These are phyloP conservation scores for Caenorhabditis uteleia DNA, from an alignment of 2,888 invertebrate genomes.

Conservation along the genomic window DNA sequence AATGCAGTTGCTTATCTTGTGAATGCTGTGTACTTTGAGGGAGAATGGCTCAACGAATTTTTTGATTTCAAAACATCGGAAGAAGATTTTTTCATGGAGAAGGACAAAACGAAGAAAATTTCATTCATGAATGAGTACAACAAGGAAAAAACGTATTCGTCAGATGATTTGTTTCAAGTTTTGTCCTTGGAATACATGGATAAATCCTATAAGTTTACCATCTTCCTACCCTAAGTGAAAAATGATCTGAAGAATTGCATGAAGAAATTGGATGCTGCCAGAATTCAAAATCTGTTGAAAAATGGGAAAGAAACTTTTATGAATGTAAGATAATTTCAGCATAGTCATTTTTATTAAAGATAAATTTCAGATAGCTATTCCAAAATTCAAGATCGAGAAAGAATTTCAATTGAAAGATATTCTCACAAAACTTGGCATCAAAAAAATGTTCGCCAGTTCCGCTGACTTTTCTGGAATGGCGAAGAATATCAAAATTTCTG, in stretches of 20 bases:
- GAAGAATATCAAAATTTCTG: constrained; percentile 46
- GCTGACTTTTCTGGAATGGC: constrained; percentile 54
- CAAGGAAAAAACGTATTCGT: constrained; percentile 7
- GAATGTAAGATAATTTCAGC: neutral
- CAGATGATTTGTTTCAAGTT: constrained; percentile 43
- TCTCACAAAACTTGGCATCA: constrained; percentile 49
- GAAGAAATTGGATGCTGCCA: constrained; percentile 9
- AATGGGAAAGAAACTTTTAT: neutral
- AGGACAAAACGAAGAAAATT: constrained; percentile 8
- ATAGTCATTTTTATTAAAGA: neutral
- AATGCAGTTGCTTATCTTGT: constrained; percentile 27
- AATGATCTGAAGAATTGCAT: constrained; percentile 49
- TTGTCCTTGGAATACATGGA: constrained; percentile 50
- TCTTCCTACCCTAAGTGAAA: constrained; percentile 56
- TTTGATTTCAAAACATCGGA: neutral
- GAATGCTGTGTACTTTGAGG: constrained; percentile 42
- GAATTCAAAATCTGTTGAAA: neutral
- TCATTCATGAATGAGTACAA: constrained; percentile 12
- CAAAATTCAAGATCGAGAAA: constrained; percentile 60
- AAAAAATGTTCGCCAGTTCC: constrained; percentile 37
- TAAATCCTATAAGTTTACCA: constrained; percentile 39
- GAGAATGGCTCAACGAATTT: constrained; percentile 27
- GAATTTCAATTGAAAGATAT: constrained; percentile 37
- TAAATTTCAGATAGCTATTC: constrained; percentile 38
- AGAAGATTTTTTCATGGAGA: constrained; percentile 6